phyloP scores from a whole-genome alignment of 1,140 invertebrate species.

The Aphaenogaster rudis region DNA sequence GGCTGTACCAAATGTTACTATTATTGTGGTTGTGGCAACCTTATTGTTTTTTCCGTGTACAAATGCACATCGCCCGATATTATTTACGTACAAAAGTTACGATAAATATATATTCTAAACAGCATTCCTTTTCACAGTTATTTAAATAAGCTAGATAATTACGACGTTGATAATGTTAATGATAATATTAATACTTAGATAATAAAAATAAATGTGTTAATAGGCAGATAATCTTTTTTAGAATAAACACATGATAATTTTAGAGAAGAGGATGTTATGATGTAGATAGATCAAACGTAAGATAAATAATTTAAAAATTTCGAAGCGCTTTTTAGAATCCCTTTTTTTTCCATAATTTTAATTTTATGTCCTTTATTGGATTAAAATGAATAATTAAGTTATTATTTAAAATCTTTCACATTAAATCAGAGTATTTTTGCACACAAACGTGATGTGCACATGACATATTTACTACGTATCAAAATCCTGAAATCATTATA shows the following conservation, averaged over 20 bases:
- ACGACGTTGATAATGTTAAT: neutral
- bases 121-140: neutral
- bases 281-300: neutral
- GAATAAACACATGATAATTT: neutral
- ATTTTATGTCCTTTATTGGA: neutral
- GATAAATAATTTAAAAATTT: neutral
- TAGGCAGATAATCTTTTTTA: neutral
- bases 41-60: too few species aligned
- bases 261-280: neutral
- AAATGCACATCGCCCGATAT: neutral
- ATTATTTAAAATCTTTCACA: neutral
- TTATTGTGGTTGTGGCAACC: too few species aligned
- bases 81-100: constrained; percentile 10
- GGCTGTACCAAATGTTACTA: too few species aligned
- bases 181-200: neutral
- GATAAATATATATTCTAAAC: constrained; percentile 11
- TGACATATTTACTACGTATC: neutral
- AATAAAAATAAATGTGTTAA: neutral
- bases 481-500: neutral
- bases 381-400: neutral
- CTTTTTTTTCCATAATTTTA: neutral
- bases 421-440: neutral
- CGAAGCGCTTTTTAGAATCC: neutral
- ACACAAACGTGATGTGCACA: neutral
- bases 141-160: constrained; percentile 12